phyloP scores from a whole-genome alignment of 2,797 vertebrate genomes.

The Scolopax bukidnonensis region DNA sequence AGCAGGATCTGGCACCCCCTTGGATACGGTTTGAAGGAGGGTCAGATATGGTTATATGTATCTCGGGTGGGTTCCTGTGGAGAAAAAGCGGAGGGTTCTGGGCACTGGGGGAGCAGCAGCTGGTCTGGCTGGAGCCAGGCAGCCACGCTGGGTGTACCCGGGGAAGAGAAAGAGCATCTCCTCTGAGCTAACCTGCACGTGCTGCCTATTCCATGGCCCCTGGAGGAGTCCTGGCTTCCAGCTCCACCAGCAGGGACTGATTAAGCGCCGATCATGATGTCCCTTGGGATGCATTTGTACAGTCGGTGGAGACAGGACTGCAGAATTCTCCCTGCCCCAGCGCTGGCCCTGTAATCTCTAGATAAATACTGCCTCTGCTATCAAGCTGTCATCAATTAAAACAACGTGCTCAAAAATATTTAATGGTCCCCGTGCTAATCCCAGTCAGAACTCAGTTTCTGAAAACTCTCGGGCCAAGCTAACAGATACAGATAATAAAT shows the following conservation, averaged over 20 bases:
- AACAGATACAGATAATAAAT: background rate
- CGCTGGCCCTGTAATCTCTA: background rate
- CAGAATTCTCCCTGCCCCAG: background rate
- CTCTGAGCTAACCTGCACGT: background rate
- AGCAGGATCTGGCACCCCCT: background rate
- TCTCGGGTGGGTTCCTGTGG: background rate
- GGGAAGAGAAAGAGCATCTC: background rate
- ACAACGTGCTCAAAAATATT: background rate
- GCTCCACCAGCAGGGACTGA: background rate
- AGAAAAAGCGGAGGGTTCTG: background rate
- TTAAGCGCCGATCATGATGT: background rate
- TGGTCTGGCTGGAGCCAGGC: background rate
- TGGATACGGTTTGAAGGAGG: background rate
- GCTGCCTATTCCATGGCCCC: background rate
- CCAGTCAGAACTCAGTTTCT: background rate
- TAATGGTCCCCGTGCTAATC: background rate
- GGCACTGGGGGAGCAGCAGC: background rate
- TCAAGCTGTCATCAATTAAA: conserved; percentile 23
- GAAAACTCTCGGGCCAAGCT: background rate
- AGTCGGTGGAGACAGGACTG: background rate
- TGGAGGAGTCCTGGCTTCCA: background rate
- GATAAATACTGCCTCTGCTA: conserved; percentile 6
- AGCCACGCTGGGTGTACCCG: background rate
- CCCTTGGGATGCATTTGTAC: background rate
- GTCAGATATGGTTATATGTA: rapidly evolving